Conservation (phyloP, 1,140 invertebrate genomes). For the Yoshiicerus persimilis region DNA sequence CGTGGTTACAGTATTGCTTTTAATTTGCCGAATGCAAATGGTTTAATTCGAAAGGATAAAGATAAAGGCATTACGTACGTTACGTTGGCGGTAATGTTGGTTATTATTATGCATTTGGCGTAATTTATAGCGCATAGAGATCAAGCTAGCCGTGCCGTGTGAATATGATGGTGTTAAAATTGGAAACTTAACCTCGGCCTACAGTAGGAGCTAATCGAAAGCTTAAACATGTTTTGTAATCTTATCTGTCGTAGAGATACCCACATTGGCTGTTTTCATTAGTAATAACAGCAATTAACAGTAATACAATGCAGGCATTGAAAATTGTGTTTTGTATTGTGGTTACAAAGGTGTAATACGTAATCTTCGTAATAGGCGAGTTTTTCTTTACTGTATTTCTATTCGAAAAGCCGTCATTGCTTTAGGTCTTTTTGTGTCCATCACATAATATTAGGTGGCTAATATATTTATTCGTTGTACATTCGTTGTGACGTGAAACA, state of each 20-base stretch:
- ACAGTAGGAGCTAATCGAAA: not conserved
- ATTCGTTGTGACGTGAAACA: not conserved
- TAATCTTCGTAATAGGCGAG: not conserved
- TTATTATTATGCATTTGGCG: not conserved
- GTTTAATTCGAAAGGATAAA: too few species aligned
- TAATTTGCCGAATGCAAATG: too few species aligned
- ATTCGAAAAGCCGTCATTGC: not conserved
- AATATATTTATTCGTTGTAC: not conserved
- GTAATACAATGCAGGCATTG: not conserved
- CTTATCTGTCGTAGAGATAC: not conserved
- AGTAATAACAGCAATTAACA: not conserved
- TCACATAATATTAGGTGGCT: not conserved
- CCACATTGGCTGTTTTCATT: not conserved
- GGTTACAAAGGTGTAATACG: not conserved
- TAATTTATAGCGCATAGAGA: not conserved
- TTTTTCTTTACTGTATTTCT: not conserved
- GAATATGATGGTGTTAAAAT: not conserved
- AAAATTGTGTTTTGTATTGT: too few species aligned
- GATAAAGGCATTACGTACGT: not conserved
- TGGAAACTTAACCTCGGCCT: not conserved
- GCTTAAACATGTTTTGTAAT: not conserved
- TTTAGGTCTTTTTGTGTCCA: not conserved
- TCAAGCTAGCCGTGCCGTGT: not conserved
- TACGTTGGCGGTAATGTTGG: not conserved
- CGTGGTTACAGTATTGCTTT: too few species aligned